Base-by-base conservation (phyloP, 2,113 vertebrate genomes). In the Atrichornis clamosus region DNA sequence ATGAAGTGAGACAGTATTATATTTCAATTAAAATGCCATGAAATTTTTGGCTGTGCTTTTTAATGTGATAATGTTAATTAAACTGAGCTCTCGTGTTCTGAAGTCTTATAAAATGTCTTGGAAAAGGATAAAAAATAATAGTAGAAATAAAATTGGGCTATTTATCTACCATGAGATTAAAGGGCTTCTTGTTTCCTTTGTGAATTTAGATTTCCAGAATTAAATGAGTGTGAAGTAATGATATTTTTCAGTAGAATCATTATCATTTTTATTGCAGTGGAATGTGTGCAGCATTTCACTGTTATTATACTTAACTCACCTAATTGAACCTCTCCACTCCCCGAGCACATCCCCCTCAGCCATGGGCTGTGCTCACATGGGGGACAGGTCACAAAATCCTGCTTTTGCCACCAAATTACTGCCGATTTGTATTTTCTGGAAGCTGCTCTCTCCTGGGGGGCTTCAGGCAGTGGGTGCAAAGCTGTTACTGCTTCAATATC, bases 161-260 rank as follows among this genome's bases (percentile, higher is more conserved):
- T 96, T 97, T 96, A 91, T 95, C 95, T 94, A 84, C 39, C 24
- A 44, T 58, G 59, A 96, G 95, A 96, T 94, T 95, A 96, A 96
- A 97, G 90, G 87, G 84, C 93, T 94, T 90, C 96, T 91, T 94
- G 92, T 96, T 97, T 96, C 92, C 87, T 96, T 94, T 95, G 94
- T 95, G 92, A 93, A 96, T 97, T 97, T 97, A 97, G 96, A 97
- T 97, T 97, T 97, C 95, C 96, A 91, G 89, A 97, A 96, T 94
- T 97, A 97, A 97, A 97, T 95, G 97, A 96, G 92, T 97, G 94
- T 96, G 94, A 97, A 97, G 96, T 63, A 89, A 96, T 96, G 95
- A 96, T 95, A 96, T 93, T 96, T 96, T 96, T 94, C 84, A 67
- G 91, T 72, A 41, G 87, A 96, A 93, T 81, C 83, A 94, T 95